A percentile compares a stretch with the other conserved stretches of the same genome.
Evolutionary conservation across 2,797 vertebrate genomes (phyloP).

Genomic region (Cyprinella venusta): DNA sequence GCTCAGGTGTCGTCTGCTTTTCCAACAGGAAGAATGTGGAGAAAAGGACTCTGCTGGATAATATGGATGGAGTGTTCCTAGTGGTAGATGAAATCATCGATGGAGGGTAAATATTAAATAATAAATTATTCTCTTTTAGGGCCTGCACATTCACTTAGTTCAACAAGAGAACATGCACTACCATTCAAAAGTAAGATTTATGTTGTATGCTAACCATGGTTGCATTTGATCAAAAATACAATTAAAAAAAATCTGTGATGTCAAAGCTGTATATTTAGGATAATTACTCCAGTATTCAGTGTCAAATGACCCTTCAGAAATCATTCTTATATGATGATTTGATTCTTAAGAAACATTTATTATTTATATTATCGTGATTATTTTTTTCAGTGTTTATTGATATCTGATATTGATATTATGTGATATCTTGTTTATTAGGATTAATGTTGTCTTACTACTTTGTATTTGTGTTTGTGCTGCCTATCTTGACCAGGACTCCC

Average conservation of each 20-base stretch:
- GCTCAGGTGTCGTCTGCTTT: slow-evolving; percentile 9
- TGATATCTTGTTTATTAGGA: too few relatives aligned
- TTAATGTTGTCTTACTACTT: too few relatives aligned
- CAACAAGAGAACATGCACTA: neutral
- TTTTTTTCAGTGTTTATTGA: too few relatives aligned
- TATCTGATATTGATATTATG: too few relatives aligned
- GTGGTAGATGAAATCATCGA: slow-evolving; percentile 94
- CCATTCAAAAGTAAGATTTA: neutral
- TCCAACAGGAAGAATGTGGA: slow-evolving; percentile 88
- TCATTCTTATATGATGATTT: neutral
- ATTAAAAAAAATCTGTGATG: neutral
- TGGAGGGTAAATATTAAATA: slow-evolving; percentile 70
- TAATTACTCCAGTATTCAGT: neutral
- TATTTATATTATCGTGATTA: neutral
- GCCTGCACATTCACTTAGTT: neutral
- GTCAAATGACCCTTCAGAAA: neutral
- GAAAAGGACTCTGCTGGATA: slow-evolving; percentile 86
- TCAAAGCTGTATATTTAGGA: neutral
- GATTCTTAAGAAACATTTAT: neutral
- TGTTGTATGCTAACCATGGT: neutral
- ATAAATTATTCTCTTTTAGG: neutral
- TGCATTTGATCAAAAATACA: neutral
- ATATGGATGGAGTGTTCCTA: slow-evolving; percentile 89
- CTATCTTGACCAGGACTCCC: too few relatives aligned
- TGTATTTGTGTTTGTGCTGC: too few relatives aligned